Base-by-base conservation (phyloP, 2,113 vertebrate species). In the Shinisaurus crocodilurus region DNA sequence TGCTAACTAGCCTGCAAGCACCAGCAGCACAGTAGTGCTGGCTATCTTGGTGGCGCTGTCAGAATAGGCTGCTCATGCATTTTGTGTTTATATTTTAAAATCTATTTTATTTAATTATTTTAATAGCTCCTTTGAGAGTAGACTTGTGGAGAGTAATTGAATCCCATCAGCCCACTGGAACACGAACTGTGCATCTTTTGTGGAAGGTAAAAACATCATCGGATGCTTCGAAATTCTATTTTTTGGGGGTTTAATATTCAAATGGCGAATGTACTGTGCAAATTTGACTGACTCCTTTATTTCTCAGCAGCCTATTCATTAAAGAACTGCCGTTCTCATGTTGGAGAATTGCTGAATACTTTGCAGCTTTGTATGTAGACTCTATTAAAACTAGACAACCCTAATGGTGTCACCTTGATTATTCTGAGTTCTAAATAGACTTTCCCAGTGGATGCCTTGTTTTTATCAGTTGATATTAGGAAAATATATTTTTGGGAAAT, bases 81-180 rank as follows among this genome's bases (percentile, higher is more conserved):
- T 2, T 90, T 74, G 3, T 4, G 87, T 85, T 65, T 93, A 90
- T 89, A 1, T 91, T 29, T 93, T 93, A 72, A 63, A 77, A 54
- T 70, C 63, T 69, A 18, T 81, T 89, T 74, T 45, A 29, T 60
- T 88, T 88, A 34, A 89, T 94, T 87, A 89, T 94, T 87, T 89
- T 91, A 88, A 48, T 79, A 97, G 97, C 91, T 88, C 95, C 97
- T 86, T 92, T 89, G 65, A 94, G 75, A 90, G 90, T 97, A 90
- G 96, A 97, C 84, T 94, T 98, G 15, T 98, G 98, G 98, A 95
- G 97, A 87, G 90, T 96, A 75, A 95, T 98, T 93, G 88, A 91
- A 29, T 85, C 94, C 45, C 74, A 91, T 48, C n/a, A 12, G 0
- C 50, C 43, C 8, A 34, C 93, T 70, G 90, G 92, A 88, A 93